A percentile compares a stretch with the other conserved stretches of the same genome.
phyloP scores from a whole-genome alignment of 2,797 vertebrate species.

The Mormyrus proboscirostris region DNA sequence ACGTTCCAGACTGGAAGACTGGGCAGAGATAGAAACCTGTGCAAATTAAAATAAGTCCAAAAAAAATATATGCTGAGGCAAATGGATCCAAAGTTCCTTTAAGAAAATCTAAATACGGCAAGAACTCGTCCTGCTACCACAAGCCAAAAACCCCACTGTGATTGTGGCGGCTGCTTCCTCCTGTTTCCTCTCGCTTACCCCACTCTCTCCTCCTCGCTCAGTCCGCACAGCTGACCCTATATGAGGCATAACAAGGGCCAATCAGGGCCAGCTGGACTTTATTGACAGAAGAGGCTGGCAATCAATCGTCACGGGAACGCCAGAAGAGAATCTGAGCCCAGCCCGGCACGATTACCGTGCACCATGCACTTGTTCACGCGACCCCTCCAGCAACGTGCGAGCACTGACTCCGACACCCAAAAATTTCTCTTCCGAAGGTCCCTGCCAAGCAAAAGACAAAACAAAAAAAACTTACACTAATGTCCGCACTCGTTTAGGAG shows the following conservation, averaged over 20 bases:
- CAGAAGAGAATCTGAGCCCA: not conserved
- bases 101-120: not conserved
- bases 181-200: not conserved
- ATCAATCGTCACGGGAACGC: not conserved
- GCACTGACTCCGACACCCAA: constrained; percentile 31
- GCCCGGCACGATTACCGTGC: not conserved
- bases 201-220: not conserved
- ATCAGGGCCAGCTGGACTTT: not conserved
- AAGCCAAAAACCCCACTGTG: not conserved
- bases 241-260: not conserved
- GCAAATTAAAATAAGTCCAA: not conserved
- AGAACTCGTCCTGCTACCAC: not conserved
- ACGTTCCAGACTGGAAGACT: not conserved
- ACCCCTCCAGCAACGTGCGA: constrained; percentile 35
- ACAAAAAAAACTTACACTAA: not conserved
- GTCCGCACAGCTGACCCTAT: not conserved
- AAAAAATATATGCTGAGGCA: not conserved
- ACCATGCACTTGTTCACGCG: constrained; percentile 67
- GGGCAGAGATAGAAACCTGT: not conserved
- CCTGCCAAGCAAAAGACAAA: not conserved
- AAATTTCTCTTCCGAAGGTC: not conserved
- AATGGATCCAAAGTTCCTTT: not conserved
- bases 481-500: not conserved
- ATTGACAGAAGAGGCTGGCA: not conserved
- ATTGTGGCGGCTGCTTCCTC: not conserved